phyloP scores from a whole-genome alignment of 1,140 invertebrate genomes.

The Drosophila kanapiae region DNA sequence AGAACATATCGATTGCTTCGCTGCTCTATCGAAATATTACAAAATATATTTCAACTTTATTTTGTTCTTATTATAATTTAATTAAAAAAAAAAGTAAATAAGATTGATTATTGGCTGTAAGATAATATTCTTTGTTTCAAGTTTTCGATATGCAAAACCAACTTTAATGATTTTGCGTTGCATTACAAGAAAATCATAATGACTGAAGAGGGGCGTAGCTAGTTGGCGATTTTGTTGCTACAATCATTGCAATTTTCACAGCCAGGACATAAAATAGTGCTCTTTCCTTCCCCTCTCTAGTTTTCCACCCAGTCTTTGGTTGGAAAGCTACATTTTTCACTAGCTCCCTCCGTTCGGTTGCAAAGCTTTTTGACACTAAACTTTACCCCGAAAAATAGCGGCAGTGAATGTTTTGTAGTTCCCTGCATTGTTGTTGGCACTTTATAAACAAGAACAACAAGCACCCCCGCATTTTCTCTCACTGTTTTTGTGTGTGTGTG shows the following conservation, averaged over 20 bases:
- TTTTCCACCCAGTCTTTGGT: not conserved
- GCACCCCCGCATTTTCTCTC: not conserved
- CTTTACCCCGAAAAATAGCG: constrained; percentile 35
- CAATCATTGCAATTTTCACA: constrained; percentile 8
- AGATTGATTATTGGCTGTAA: too few species aligned
- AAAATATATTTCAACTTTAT: too few species aligned
- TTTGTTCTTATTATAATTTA: too few species aligned
- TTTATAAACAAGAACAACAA: constrained; percentile 57
- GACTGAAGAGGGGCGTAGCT: constrained; percentile 43
- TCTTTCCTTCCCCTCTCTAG: not conserved
- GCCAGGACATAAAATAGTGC: constrained; percentile 62
- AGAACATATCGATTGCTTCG: not conserved
- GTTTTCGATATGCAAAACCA: not conserved
- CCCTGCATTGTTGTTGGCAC: constrained; percentile 42
- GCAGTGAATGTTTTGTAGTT: not conserved
- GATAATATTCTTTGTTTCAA: too few species aligned
- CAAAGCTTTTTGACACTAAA: constrained; percentile 49
- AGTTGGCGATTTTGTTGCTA: constrained; percentile 1
- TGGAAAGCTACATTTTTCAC: constrained; percentile 42
- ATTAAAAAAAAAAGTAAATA: too few species aligned
- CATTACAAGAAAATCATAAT: constrained; percentile 61
- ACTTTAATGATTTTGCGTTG: constrained; percentile 21
- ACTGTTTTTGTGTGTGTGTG: not conserved
- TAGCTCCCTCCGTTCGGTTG: constrained; percentile 25
- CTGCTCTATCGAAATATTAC: not conserved